Conservation (phyloP, 1,140 invertebrate species). For the Heliconius hermathena region DNA sequence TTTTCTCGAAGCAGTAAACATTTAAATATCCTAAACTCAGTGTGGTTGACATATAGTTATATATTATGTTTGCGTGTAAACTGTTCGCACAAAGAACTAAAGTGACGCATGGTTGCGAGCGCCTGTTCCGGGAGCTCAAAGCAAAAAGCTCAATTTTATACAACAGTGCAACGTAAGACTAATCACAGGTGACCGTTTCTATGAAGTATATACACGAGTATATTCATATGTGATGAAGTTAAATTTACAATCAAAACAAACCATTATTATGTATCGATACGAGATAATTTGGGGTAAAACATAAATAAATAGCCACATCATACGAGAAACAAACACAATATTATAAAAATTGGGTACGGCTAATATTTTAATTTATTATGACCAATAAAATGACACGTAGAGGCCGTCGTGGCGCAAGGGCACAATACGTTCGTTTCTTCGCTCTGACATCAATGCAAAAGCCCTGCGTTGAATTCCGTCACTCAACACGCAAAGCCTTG, state of each 20-base stretch:
- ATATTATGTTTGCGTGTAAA: conserved; percentile 5
- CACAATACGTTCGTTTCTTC: no score
- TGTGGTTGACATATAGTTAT: neutral
- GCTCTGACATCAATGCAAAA: no score
- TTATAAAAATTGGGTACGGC: no score
- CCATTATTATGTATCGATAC: no score
- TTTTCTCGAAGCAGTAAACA: neutral
- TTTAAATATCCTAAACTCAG: neutral
- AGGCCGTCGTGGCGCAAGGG: no score
- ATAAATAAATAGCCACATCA: no score
- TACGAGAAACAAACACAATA: no score
- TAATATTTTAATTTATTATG: neutral
- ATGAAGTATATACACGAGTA: neutral
- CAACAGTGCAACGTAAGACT: conserved; percentile 3
- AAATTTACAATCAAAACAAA: no score
- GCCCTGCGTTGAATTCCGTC: no score
- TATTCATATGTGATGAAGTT: no score
- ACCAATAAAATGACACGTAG: neutral
- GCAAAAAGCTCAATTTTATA: conserved; percentile 9
- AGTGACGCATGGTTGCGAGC: neutral
- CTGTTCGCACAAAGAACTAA: conserved; percentile 7
- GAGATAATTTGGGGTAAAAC: no score
- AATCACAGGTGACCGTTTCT: neutral
- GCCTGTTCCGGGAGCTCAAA: neutral
- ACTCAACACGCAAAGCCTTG: no score